phyloP scores from a whole-genome alignment of 2,888 invertebrate genomes.

The Trichopria drosophilae region DNA sequence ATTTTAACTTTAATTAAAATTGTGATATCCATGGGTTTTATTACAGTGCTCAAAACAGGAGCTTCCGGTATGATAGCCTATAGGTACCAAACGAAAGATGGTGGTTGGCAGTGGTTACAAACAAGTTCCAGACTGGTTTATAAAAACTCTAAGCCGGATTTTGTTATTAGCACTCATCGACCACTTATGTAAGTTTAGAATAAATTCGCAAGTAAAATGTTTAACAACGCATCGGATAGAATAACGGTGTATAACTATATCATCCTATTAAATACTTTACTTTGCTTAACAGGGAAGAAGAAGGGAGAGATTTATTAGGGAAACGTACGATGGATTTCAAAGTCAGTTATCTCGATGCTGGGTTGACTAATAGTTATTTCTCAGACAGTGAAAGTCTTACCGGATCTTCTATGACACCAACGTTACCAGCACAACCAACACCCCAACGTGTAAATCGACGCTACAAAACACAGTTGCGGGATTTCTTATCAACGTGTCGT shows the following conservation, averaged over 20 bases:
- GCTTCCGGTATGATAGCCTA: conserved; percentile 99
- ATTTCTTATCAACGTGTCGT: conserved; percentile 90
- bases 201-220: too few species aligned
- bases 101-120: conserved; percentile 97
- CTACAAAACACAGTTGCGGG: conserved; percentile 90
- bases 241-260: background rate
- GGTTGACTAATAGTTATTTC: conserved; percentile 87
- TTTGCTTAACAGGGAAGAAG: conserved; percentile 80
- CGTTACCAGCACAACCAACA: background rate
- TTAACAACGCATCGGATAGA: background rate
- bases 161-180: conserved; percentile 97
- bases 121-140: conserved; percentile 95
- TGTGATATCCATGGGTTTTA: conserved; percentile 1
- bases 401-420: conserved; percentile 59
- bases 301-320: conserved; percentile 93
- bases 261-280: conserved; percentile 12
- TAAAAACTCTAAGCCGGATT: conserved; percentile 99
- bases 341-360: conserved; percentile 94
- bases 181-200: conserved; percentile 85
- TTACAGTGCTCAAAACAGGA: conserved; percentile 94
- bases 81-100: conserved; percentile 91
- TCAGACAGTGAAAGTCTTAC: conserved; percentile 80
- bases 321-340: conserved; percentile 99
- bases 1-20: background rate
- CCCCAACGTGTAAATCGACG: conserved; percentile 61